Evolutionary conservation across 2,113 vertebrate species (phyloP).

Genomic region (Callaeas wilsoni): DNA sequence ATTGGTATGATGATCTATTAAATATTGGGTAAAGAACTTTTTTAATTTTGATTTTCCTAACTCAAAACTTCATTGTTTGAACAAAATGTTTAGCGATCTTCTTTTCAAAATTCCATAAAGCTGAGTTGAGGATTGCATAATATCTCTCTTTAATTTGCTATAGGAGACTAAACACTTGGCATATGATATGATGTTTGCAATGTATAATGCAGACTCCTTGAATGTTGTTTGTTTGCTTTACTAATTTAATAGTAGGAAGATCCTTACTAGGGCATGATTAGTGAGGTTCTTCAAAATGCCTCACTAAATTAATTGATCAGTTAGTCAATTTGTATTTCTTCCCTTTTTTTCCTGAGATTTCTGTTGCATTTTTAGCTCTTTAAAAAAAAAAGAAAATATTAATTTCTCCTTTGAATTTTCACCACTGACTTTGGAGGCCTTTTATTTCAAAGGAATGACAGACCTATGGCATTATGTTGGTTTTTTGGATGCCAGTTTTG

Average conservation of each 20-base stretch:
- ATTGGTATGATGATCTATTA: background rate
- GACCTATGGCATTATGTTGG: background rate
- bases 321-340: background rate
- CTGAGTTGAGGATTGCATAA: background rate
- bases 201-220: background rate
- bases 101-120: background rate
- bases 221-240: background rate
- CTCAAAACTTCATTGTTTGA: background rate
- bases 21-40: background rate
- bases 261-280: background rate
- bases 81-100: background rate
- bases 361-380: background rate
- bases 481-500: background rate
- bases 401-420: background rate
- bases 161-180: background rate
- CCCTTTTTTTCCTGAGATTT: background rate
- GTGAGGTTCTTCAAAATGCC: background rate
- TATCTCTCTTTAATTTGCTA: background rate
- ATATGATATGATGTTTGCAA: background rate
- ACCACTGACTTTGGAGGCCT: background rate
- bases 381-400: background rate
- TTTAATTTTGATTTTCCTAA: background rate
- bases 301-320: background rate
- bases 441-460: background rate
- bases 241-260: background rate